Evolutionary conservation across 1,140 invertebrate species (phyloP), one percentile per base, ranked within the genome.

Genomic region (Aphaenogaster ashmeadi): DNA sequence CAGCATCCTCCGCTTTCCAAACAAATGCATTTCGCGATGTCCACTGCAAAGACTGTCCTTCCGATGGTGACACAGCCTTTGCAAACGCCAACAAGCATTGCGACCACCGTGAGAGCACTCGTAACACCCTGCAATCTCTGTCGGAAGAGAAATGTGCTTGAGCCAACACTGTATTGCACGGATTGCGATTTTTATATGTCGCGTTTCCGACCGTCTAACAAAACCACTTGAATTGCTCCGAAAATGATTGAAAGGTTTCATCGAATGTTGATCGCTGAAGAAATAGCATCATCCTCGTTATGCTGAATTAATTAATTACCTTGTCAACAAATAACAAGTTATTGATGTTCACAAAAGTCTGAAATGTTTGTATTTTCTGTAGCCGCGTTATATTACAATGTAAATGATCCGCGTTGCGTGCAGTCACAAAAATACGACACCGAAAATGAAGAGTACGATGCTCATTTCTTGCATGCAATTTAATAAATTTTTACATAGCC

Each of bases 171-270:
- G 52, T 99, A 98, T 93, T 99, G 98, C 95, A 96, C 97, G 18
- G 98, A 98, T 94, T 99, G 98, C 95, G 98, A 98, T 92, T 98
- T 98, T 96, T 99, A 99, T 92, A 98, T 99, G 97, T 98, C 98
- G 47, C 96, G 98, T 90, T 98, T 98, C 93, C 97, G 97, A 91
- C 97, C 97, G 9, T 96, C 96, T 90, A 96, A 94, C 64, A 91
- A 47, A 89, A 6, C 44, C 15, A 18, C 80, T 38, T 91, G 41
- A 91, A 4, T 15, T 11, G 8, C 9, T 56, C 27, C 3, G 64
- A 60, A 38, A 4, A 38, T 7, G 7, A 50, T 47, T 13, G 15
- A 18, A 72, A 54, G 33, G 11, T 66, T 66, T 66, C 44, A 21
- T 47, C 11, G 27, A 83, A 44, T 38, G n/a, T 67, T 7, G 1